Evolutionary conservation across 2,888 invertebrate species (phyloP), one percentile per base, ranked within the genome.

Genomic region (Papilio gigon): DNA sequence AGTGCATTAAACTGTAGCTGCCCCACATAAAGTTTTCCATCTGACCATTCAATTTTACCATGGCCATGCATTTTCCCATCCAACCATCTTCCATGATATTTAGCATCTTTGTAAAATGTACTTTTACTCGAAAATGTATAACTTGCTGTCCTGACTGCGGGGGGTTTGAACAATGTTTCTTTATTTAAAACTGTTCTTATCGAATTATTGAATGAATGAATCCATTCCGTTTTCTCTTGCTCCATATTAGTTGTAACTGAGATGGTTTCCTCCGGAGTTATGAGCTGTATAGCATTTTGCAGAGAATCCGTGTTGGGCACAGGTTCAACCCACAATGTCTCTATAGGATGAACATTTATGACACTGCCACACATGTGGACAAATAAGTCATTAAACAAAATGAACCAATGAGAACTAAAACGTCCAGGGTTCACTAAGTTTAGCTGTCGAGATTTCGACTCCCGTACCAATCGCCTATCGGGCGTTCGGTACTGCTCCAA

Each of bases 1-100:
- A 95, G 92, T n/a, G 94, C 87, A 76, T 95, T 96, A 75, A 95
- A 92, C 74, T 94, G 94, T 84, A 98, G 95, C 76, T 96, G 95
- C 0, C 98, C 98, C n/a, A 93, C 93, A 78, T 97, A 98, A 66
- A 93, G 90, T 77, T 94, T 94, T 0, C 97, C 96, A 86, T 97
- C 97, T 0, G 94, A 92, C 96, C 97, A 98, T 78, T 95, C 95
- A 70, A 98, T 84, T 82, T 95, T 95, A 4, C 98, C 97, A 80
- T 93, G 93, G 0, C 98, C 98, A 82, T 98, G 96, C 78, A 97
- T 93, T 80, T 96, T 95, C 0, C 96, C 97, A 80, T 95, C 95
- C 70, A 94, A 84, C 98, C 98, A 98, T 68, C 95, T 93, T 0
- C 97, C 98, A 65, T 92, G 93, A 76, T 97, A 98, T 73, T 94